These are phyloP conservation scores for Pempheris klunzingeri DNA, from an alignment of 2,797 vertebrate genomes.

Conservation along the genomic window DNA sequence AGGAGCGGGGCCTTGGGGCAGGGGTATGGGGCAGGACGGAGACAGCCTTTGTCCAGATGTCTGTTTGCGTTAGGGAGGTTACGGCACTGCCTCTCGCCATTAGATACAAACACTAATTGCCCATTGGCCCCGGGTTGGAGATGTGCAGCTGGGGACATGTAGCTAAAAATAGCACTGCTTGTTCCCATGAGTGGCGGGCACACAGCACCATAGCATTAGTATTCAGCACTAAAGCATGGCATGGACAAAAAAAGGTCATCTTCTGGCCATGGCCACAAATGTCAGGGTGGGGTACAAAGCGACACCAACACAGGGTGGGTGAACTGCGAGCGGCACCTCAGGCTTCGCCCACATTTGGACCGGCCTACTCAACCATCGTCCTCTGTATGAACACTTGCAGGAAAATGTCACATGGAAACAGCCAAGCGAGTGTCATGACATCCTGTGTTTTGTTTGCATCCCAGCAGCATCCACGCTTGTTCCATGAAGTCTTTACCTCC, in stretches of 20 bases:
- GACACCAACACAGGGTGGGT: constrained; percentile 37
- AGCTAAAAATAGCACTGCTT: constrained; percentile 84
- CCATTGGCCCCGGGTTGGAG: constrained; percentile 81
- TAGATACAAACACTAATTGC: constrained; percentile 85
- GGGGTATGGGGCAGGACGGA: constrained; percentile 58
- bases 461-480: constrained; percentile 55
- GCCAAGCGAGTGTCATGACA: constrained; percentile 58
- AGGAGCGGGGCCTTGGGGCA: constrained; percentile 28
- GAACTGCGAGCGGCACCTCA: constrained; percentile 57
- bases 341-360: constrained; percentile 45
- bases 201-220: constrained; percentile 76
- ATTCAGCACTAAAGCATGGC: constrained; percentile 72
- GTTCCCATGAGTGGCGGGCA: constrained; percentile 79
- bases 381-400: constrained; percentile 58
- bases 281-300: constrained; percentile 69
- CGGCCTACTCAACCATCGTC: constrained; percentile 58
- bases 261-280: constrained; percentile 70
- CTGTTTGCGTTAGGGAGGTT: constrained; percentile 79
- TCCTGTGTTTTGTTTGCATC: constrained; percentile 52
- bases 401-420: constrained; percentile 68
- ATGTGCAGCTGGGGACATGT: constrained; percentile 85
- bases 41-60: constrained; percentile 78
- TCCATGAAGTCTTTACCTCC: constrained; percentile 58
- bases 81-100: constrained; percentile 74
- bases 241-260: constrained; percentile 75